Evolutionary conservation across 2,113 vertebrate species (phyloP).

Genomic region (Archocentrus centrarchus): DNA sequence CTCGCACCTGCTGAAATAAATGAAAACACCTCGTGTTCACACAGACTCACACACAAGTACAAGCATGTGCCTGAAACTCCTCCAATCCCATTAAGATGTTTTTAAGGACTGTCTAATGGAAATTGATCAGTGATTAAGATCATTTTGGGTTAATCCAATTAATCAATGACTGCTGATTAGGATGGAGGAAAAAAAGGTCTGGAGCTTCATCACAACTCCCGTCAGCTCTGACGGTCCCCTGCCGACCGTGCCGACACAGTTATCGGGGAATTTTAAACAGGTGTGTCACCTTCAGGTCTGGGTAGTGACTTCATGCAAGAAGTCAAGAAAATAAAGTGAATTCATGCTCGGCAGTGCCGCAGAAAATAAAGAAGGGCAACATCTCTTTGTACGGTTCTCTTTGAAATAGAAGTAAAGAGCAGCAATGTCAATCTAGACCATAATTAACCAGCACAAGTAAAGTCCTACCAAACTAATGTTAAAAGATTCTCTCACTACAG

Average conservation of each 20-base stretch:
- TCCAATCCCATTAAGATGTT: conserved; percentile 70
- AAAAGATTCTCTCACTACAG: neutral
- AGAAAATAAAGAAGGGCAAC: neutral
- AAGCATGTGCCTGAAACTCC: conserved; percentile 19
- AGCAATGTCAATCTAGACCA: neutral
- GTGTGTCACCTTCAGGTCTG: conserved; percentile 65
- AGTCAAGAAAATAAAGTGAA: neutral
- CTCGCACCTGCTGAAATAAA: neutral
- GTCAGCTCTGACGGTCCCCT: neutral
- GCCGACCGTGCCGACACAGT: conserved; percentile 3
- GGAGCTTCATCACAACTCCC: conserved; percentile 30
- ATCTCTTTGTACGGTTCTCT: neutral
- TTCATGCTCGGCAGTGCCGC: neutral
- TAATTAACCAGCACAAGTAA: neutral
- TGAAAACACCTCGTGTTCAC: neutral
- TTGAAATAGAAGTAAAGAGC: neutral
- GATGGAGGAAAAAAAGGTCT: conserved; percentile 26
- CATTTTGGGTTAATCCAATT: conserved; percentile 72
- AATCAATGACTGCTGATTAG: conserved; percentile 77
- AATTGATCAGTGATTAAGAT: conserved; percentile 81
- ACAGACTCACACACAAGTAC: neutral
- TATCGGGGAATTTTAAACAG: conserved; percentile 55
- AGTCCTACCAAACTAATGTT: neutral
- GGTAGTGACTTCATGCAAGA: neutral
- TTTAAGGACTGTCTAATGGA: conserved; percentile 74